A percentile compares a stretch with the other conserved stretches of the same genome.
Conservation (phyloP, 2,113 vertebrate species). For the Nerophis lumbriciformis region DNA sequence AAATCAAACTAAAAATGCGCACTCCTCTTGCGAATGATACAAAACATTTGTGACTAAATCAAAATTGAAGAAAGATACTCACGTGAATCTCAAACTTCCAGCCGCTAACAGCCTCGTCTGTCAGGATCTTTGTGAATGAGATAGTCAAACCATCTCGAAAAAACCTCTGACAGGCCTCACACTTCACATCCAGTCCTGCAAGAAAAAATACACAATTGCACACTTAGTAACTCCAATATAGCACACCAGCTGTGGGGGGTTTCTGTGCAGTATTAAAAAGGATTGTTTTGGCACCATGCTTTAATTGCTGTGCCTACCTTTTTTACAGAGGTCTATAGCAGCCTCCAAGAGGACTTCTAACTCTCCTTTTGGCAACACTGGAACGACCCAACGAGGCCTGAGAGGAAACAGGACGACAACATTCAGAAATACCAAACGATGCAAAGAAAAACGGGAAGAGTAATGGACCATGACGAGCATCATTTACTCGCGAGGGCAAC, state of each 20-base stretch:
- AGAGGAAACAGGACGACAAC: slow-evolving; percentile 9
- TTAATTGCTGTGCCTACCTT: slow-evolving; percentile 74
- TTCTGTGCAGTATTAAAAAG: not conserved
- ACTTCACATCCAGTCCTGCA: slow-evolving; percentile 97
- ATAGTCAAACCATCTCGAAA: slow-evolving; percentile 98
- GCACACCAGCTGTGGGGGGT: not conserved
- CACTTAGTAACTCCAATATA: not conserved
- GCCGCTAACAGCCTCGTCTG: slow-evolving; percentile 97
- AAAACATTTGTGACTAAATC: no score
- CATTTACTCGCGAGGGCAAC: not conserved
- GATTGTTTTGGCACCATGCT: not conserved
- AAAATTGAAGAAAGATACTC: slow-evolving; percentile 60
- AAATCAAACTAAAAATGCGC: not conserved
- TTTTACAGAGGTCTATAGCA: slow-evolving; percentile 99
- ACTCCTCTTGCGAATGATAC: no score
- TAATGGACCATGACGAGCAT: not conserved
- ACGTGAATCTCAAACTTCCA: slow-evolving; percentile 99
- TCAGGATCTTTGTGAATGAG: slow-evolving; percentile 99
- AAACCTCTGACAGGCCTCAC: slow-evolving; percentile 99
- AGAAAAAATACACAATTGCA: slow-evolving; percentile 14
- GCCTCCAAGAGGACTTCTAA: slow-evolving; percentile 99
- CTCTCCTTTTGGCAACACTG: slow-evolving; percentile 99
- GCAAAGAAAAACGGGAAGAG: not conserved
- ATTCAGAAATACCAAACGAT: not conserved
- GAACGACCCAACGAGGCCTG: slow-evolving; percentile 99